Evolutionary conservation across 2,113 vertebrate genomes (phyloP).

Genomic region (Odontesthes bonariensis): DNA sequence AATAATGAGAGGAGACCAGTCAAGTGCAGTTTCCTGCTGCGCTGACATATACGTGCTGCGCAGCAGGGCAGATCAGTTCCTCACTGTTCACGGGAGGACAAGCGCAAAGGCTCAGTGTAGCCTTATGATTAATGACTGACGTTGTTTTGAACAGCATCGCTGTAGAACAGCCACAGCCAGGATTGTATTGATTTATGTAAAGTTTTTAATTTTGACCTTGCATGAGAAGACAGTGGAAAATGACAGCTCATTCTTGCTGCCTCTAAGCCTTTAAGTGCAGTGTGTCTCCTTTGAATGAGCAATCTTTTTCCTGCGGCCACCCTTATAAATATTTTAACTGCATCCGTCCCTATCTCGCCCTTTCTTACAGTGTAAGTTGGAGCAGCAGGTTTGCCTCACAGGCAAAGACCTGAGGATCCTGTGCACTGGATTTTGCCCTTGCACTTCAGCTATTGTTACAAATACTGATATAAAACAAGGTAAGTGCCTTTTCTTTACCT

Average conservation of each 20-base stretch:
- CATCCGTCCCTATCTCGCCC: constrained; percentile 22
- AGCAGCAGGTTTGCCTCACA: constrained; percentile 94
- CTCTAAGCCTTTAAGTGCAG: constrained; percentile 61
- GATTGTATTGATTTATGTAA: constrained; percentile 76
- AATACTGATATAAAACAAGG: constrained; percentile 77
- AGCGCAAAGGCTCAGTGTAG: constrained; percentile 26
- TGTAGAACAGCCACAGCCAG: constrained; percentile 30
- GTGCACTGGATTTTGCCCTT: constrained; percentile 92
- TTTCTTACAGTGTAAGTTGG: constrained; percentile 86
- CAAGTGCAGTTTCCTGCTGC: constrained; percentile 61
- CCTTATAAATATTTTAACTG: constrained; percentile 69
- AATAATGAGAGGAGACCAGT: constrained; percentile 63
- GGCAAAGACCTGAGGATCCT: constrained; percentile 90
- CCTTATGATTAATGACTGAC: constrained; percentile 74
- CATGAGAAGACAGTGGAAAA: constrained; percentile 54
- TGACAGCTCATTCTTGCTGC: constrained; percentile 64
- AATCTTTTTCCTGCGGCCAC: constrained; percentile 67
- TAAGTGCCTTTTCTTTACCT: constrained; percentile 44
- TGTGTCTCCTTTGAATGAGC: constrained; percentile 71
- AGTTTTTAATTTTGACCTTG: constrained; percentile 81
- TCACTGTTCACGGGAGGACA: constrained; percentile 58
- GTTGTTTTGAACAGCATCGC: constrained; percentile 45
- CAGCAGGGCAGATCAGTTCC: constrained; percentile 59
- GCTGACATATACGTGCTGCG: constrained; percentile 56
- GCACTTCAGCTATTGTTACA: constrained; percentile 75